Evolutionary conservation across 2,797 vertebrate genomes (phyloP).

Genomic region (Onychomys torridus): DNA sequence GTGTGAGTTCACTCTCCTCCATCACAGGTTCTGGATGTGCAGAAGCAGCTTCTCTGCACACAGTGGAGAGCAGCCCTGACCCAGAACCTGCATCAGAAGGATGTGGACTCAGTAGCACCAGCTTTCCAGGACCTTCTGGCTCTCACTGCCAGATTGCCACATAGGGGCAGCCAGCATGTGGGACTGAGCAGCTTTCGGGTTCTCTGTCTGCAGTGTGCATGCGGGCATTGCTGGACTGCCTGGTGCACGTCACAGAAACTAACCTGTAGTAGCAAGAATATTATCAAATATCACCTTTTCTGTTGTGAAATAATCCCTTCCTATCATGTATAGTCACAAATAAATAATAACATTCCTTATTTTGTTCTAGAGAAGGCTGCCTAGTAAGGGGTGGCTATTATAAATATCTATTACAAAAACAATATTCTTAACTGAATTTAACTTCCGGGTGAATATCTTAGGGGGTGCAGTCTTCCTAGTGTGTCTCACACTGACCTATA

Average conservation of each 20-base stretch:
- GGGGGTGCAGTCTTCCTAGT: too few species aligned
- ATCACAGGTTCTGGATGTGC: background rate
- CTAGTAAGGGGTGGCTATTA: too few species aligned
- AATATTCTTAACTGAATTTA: too few species aligned
- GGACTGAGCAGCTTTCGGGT: background rate
- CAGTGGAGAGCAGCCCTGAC: background rate
- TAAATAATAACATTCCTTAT: background rate
- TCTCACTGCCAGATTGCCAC: background rate
- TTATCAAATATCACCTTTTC: background rate
- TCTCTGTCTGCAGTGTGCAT: background rate
- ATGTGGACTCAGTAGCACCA: background rate
- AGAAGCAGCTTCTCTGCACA: background rate
- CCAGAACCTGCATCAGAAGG: background rate
- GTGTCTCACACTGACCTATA: too few species aligned
- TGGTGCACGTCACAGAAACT: background rate
- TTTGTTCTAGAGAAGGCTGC: background rate
- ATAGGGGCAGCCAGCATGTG: background rate
- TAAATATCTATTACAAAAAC: too few species aligned
- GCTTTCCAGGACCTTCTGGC: background rate
- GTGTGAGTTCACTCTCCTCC: background rate
- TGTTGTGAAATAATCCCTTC: background rate
- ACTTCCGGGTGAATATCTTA: too few species aligned
- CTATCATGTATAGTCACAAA: background rate
- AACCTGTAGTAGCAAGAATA: background rate
- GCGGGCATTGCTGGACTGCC: background rate